phyloP scores from a whole-genome alignment of 2,888 invertebrate genomes.

The Synergus japonicus region DNA sequence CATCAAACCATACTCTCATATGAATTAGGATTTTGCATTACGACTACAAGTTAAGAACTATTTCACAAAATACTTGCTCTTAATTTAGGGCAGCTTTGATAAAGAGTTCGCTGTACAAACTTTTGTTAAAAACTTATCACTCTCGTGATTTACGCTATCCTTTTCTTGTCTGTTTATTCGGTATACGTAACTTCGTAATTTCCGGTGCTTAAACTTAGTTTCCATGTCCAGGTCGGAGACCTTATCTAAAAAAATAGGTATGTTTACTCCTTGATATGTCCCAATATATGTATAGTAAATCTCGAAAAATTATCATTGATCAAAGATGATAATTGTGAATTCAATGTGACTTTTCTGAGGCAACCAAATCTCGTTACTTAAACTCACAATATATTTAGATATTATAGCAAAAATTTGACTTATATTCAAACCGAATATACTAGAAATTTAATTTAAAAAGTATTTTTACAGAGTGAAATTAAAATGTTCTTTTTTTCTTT shows the following conservation, averaged over 20 bases:
- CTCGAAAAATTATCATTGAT: not conserved
- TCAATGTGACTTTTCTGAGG: not conserved
- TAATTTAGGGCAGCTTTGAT: not conserved
- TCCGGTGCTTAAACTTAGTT: constrained; percentile 2
- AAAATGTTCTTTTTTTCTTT: constrained; percentile 6
- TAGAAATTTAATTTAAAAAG: not conserved
- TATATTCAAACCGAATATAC: no score
- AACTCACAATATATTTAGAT: no score
- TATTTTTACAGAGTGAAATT: not conserved
- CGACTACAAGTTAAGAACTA: not conserved
- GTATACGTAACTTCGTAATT: constrained; percentile 16
- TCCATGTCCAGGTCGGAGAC: constrained; percentile 4
- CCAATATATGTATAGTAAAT: not conserved
- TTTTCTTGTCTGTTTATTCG: constrained; percentile 3
- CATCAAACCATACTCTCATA: no score
- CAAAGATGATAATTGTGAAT: not conserved
- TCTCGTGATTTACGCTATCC: not conserved
- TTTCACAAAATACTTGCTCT: not conserved
- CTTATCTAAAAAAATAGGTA: constrained; percentile 7
- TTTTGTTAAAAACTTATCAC: not conserved
- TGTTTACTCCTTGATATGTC: not conserved
- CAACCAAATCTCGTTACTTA: not conserved
- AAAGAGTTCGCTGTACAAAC: not conserved
- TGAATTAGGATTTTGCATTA: no score
- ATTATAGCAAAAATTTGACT: no score